Base-by-base conservation (phyloP, 2,888 invertebrate genomes). In the Diadegma fenestrale region DNA sequence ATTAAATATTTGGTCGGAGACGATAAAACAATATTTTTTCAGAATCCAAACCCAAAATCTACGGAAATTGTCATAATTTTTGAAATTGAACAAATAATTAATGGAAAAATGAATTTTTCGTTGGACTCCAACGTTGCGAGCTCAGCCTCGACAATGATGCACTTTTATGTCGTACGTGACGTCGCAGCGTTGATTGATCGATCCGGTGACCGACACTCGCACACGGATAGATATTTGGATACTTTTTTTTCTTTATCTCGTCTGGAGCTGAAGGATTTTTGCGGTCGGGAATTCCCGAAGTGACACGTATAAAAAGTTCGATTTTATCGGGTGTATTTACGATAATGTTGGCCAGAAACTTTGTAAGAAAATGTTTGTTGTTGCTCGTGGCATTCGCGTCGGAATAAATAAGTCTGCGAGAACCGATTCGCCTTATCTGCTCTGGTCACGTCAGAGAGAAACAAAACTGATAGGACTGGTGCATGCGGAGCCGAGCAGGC, bases 171-270 rank as follows among this genome's bases (percentile, higher is more conserved):
- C 19, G 64, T 30, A 41, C 71, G 45, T 72, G 71, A 41, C 14
- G 58, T 8, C 0, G 33, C 54, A 64, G 64, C 80, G 72, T 72
- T 80, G 80, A 80, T 80, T 41, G 64, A 80, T 80, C 51, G 72
- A 66, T 64, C 41, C 64, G 64, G n/a, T 54, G 41, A 54, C 51
- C 68, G 17, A 17, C 30, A 17, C 54, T 17, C 41, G 33, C 12
- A 30, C 30, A 51, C 54, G 14, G 33, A 33, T 26, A 19, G 64
- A 80, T 80, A 54, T 54, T 64, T 80, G 1, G n/a, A n/a, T n/a
- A n/a, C n/a, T 33, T 33, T 33, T 33, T 33, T 33, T 33, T 33
- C 6, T 33, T 0, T 48, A 12, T 26, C 17, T 68, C 22, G 43
- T 68, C 68, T 26, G 26, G 43, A 68, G 45, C 45, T 68, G 45